Conservation (phyloP, 2,888 invertebrate genomes). For the Eledone cirrhosa region DNA sequence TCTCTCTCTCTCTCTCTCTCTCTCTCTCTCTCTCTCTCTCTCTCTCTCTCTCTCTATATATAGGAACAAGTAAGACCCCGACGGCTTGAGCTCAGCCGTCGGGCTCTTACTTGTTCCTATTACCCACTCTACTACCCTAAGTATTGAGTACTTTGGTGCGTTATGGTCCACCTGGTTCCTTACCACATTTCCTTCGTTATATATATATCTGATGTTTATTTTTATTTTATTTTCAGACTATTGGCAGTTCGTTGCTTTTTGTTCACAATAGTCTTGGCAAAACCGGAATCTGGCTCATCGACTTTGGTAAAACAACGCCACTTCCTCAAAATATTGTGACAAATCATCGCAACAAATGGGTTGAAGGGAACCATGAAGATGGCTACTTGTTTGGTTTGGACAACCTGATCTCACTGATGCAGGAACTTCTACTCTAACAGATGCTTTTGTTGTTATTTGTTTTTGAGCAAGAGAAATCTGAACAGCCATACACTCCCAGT, state of each 20-base stretch:
- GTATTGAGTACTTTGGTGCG: no score
- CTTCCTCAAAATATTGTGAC: constrained; percentile 75
- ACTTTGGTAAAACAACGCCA: constrained; percentile 65
- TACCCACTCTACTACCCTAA: no score
- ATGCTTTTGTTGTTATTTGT: no score
- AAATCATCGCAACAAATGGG: constrained; percentile 84
- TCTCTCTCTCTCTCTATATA: no score
- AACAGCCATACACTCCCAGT: no score
- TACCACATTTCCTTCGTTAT: no score
- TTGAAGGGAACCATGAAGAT: constrained; percentile 93
- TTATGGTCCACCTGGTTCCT: no score
- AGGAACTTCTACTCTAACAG: constrained; percentile 41
- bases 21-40: background rate
- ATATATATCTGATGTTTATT: background rate
- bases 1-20: background rate
- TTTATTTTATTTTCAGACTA: constrained; percentile 53
- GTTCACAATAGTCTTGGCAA: constrained; percentile 61
- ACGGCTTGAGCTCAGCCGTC: background rate
- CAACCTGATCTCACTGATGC: constrained; percentile 86
- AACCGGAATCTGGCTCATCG: constrained; percentile 66
- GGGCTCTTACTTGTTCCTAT: background rate
- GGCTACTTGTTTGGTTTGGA: constrained; percentile 92
- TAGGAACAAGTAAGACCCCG: no score
- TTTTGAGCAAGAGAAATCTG: no score
- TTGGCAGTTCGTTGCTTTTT: constrained; percentile 66